Percentiles rank a stretch among this genome's conserved stretches.
These are phyloP conservation scores for Euthynnus affinis DNA, from an alignment of 2,797 vertebrate genomes.

Conservation along the genomic window DNA sequence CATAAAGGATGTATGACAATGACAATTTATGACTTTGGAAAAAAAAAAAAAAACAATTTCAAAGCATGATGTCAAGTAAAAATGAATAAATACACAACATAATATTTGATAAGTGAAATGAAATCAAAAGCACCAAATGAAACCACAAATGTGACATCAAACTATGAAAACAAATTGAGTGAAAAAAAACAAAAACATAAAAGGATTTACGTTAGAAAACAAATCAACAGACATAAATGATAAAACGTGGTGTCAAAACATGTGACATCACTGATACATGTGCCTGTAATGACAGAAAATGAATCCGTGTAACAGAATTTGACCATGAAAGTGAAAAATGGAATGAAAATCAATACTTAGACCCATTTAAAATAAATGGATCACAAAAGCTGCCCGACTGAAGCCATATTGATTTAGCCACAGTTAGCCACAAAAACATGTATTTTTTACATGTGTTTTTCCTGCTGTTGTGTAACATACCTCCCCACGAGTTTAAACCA, in stretches of 20 bases:
- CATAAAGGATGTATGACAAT: slow-evolving; percentile 30
- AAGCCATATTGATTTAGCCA: background rate
- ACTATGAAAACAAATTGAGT: slow-evolving; percentile 13
- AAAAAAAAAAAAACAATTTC: background rate
- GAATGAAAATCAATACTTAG: slow-evolving; percentile 31
- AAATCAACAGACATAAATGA: slow-evolving; percentile 26
- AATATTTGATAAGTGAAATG: slow-evolving; percentile 31
- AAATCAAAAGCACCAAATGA: slow-evolving; percentile 31
- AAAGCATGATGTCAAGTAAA: slow-evolving; percentile 40
- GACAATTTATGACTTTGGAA: background rate
- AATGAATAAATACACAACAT: slow-evolving; percentile 44
- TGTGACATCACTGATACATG: slow-evolving; percentile 10
- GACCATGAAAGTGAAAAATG: slow-evolving; percentile 45
- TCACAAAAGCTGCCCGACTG: slow-evolving; percentile 26
- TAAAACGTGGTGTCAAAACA: slow-evolving; percentile 28
- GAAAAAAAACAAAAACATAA: slow-evolving; percentile 12
- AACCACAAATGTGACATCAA: slow-evolving; percentile 44
- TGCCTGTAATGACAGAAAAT: slow-evolving; percentile 21
- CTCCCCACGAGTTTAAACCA: slow-evolving; percentile 99
- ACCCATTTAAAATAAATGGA: slow-evolving; percentile 48
- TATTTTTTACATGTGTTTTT: background rate
- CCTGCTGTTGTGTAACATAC: slow-evolving; percentile 78
- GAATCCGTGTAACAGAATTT: slow-evolving; percentile 33
- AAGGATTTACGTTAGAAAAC: background rate
- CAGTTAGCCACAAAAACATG: slow-evolving; percentile 6